A percentile compares a stretch with the other conserved stretches of the same genome.
Conservation (phyloP, 2,797 vertebrate genomes). For the Eptatretus atami region DNA sequence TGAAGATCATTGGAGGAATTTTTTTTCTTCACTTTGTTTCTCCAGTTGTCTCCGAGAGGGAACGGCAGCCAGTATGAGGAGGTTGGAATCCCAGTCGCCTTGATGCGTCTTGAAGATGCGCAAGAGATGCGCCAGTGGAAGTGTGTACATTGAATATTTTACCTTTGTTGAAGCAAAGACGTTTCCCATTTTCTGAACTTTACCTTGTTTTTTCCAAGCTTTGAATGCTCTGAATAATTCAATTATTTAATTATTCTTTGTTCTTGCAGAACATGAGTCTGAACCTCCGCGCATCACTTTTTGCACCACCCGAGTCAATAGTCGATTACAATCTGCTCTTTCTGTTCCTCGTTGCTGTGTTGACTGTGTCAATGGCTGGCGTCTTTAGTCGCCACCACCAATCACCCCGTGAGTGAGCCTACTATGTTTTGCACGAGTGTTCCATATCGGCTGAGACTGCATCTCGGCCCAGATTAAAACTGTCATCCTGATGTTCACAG, state of each 20-base stretch:
- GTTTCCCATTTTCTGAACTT: no score
- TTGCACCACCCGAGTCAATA: slow-evolving; percentile 46
- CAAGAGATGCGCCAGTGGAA: slow-evolving; percentile 49
- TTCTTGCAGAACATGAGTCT: slow-evolving; percentile 12
- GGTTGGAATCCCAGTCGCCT: slow-evolving; percentile 67
- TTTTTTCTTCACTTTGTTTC: not conserved
- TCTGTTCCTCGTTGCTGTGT: slow-evolving; percentile 83
- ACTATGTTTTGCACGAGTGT: no score
- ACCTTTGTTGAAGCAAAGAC: no score
- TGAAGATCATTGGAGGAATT: not conserved
- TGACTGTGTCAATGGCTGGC: slow-evolving; percentile 57
- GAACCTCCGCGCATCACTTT: slow-evolving; percentile 19
- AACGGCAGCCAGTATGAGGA: slow-evolving; percentile 66
- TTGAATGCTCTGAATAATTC: no score
- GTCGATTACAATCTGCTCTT: slow-evolving; percentile 91
- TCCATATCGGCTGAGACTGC: no score
- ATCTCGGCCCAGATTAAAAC: no score
- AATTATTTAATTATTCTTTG: slow-evolving; percentile 5
- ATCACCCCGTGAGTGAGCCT: no score
- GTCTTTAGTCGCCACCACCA: slow-evolving; percentile 16
- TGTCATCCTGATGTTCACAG: no score
- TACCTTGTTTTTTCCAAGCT: no score
- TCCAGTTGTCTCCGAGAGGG: slow-evolving; percentile 51
- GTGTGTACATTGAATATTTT: no score
- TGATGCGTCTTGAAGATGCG: slow-evolving; percentile 58